Conservation (phyloP, 2,113 vertebrate genomes). For the Hydropotes inermis region DNA sequence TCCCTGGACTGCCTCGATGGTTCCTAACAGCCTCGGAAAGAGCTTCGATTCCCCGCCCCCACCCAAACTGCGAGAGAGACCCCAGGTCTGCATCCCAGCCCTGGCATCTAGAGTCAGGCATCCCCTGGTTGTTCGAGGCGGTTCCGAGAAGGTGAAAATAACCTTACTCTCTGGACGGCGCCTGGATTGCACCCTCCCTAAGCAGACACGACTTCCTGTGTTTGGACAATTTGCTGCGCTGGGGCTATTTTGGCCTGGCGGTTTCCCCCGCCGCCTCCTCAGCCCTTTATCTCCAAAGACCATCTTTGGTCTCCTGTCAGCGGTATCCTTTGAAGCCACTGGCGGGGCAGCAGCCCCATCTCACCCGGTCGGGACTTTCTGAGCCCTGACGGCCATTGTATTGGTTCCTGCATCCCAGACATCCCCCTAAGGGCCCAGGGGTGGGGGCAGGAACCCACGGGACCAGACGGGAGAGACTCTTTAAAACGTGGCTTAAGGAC, state of each 20-base stretch:
- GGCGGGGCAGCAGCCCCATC: neutral
- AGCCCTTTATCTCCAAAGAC: conserved; percentile 63
- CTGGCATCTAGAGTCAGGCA: neutral
- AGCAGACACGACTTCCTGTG: conserved; percentile 74
- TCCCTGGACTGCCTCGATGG: conserved; percentile 64
- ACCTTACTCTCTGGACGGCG: conserved; percentile 64
- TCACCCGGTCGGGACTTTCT: accelerated
- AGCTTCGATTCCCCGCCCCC: neutral
- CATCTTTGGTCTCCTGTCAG: conserved; percentile 31
- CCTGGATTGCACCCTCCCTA: conserved; percentile 54
- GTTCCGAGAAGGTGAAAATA: conserved; percentile 70
- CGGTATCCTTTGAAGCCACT: neutral
- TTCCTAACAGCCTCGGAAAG: neutral
- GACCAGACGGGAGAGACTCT: neutral
- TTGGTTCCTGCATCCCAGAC: neutral
- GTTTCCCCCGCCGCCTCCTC: conserved; percentile 31
- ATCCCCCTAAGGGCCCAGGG: accelerated
- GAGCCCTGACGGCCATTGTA: neutral
- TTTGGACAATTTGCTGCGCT: conserved; percentile 60
- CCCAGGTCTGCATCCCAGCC: conserved; percentile 9
- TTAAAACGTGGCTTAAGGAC: neutral
- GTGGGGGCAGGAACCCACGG: accelerated
- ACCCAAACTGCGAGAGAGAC: conserved; percentile 44
- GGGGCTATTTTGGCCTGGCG: conserved; percentile 39
- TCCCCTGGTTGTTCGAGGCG: conserved; percentile 66